Evolutionary conservation across 2,113 vertebrate species (phyloP).

Genomic region (Panurus biarmicus): DNA sequence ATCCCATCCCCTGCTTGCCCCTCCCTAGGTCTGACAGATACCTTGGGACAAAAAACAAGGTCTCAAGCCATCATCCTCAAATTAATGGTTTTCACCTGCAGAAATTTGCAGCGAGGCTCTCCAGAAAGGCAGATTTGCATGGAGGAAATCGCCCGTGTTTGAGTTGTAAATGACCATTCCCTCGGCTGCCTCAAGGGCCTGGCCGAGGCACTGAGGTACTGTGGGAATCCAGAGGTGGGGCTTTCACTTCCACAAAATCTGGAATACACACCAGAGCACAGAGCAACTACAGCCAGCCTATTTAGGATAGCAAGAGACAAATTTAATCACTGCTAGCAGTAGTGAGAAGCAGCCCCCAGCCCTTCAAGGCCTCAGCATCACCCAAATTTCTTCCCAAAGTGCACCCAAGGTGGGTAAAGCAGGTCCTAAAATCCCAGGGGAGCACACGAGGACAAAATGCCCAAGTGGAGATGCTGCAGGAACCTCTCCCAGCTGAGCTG

Average conservation of each 20-base stretch:
- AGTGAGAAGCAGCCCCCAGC: not conserved
- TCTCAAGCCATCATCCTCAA: not conserved
- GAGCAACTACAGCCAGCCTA: not conserved
- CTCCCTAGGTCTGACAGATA: not conserved
- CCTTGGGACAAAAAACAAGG: not conserved
- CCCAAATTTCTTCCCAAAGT: not conserved
- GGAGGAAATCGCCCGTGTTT: not conserved
- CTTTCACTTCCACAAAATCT: slow-evolving; percentile 23
- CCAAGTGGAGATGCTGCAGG: not conserved
- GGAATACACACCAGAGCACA: not conserved
- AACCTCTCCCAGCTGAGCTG: not conserved
- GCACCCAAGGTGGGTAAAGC: not conserved
- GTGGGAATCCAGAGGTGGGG: not conserved
- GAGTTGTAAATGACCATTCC: not conserved
- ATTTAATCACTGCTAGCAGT: fast-evolving
- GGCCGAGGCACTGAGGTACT: not conserved
- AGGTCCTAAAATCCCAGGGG: not conserved
- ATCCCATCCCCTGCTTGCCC: not conserved
- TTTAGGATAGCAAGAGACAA: not conserved
- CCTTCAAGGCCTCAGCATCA: not conserved
- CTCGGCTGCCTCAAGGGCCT: not conserved
- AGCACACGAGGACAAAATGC: not conserved
- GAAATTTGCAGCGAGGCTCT: not conserved
- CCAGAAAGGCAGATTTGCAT: not conserved
- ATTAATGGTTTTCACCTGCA: not conserved